Conservation (phyloP, 1,140 invertebrate species). For the Musca vetustissima region DNA sequence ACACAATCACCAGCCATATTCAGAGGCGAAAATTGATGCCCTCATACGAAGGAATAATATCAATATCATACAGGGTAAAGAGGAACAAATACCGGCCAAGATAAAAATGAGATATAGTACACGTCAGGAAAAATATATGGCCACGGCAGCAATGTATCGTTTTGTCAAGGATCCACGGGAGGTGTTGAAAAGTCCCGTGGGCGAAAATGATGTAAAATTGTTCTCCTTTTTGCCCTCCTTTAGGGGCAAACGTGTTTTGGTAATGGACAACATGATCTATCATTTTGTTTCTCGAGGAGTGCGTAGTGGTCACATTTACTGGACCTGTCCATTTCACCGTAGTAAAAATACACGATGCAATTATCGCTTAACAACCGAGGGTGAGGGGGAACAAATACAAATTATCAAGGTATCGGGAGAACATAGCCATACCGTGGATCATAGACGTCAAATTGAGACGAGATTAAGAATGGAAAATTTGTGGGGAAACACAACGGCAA, state of each 20-base stretch:
- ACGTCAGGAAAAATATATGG: neutral
- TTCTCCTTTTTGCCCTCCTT: conserved; percentile 48
- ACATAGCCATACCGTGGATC: conserved; percentile 35
- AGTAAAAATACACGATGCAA: conserved; percentile 42
- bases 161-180: neutral
- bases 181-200: neutral
- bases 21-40: conserved; percentile 41
- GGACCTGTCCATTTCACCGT: conserved; percentile 35
- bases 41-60: conserved; percentile 47
- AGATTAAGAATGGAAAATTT: neutral
- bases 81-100: too few relatives aligned
- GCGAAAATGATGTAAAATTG: conserved; percentile 35
- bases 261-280: conserved; percentile 40
- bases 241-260: conserved; percentile 45
- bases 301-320: conserved; percentile 45
- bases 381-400: conserved; percentile 32
- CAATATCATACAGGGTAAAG: conserved; percentile 22
- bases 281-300: conserved; percentile 42
- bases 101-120: too few relatives aligned
- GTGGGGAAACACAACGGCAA: too few relatives aligned
- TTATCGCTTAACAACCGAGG: conserved; percentile 42
- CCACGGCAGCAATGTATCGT: neutral
- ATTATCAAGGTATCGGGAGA: conserved; percentile 43
- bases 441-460: conserved; percentile 17
- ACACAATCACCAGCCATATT: conserved; percentile 48